These are phyloP conservation scores for Cosmia pyralina DNA, from an alignment of 2,888 invertebrate species.

Conservation along the genomic window DNA sequence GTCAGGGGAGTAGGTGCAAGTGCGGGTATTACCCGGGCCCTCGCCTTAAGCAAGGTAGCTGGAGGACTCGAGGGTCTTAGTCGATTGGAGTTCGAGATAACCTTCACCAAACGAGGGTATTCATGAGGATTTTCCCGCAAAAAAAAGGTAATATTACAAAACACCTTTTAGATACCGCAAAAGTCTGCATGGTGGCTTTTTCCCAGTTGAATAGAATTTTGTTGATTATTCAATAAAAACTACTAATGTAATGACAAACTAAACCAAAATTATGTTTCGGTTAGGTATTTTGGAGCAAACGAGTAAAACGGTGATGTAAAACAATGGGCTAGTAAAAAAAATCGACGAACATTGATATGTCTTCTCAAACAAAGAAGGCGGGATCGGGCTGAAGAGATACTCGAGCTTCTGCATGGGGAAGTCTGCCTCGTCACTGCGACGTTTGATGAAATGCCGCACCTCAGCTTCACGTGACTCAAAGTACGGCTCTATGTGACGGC, in stretches of 20 bases:
- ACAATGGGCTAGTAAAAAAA: background rate
- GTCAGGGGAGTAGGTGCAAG: background rate
- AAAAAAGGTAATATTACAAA: background rate
- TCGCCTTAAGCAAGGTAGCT: background rate
- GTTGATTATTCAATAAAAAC: background rate
- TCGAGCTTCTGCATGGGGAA: constrained; percentile 81
- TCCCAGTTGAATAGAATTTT: background rate
- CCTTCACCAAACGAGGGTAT: background rate
- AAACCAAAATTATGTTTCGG: background rate
- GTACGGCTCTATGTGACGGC: constrained; percentile 83
- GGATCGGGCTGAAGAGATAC: constrained; percentile 79
- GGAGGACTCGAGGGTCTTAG: background rate
- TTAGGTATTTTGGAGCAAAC: background rate
- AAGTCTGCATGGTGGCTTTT: background rate
- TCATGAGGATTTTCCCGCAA: no score
- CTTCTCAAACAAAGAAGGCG: constrained; percentile 79
- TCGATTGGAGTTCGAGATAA: background rate
- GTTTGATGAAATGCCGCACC: constrained; percentile 80
- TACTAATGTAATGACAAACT: background rate
- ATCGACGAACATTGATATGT: constrained; percentile 82
- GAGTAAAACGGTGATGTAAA: background rate
- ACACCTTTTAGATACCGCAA: no score
- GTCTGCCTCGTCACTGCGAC: constrained; percentile 80
- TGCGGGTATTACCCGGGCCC: background rate
- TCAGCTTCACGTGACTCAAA: constrained; percentile 80